Conservation (phyloP, 2,797 vertebrate species). For the Kryptopterus vitreolus region DNA sequence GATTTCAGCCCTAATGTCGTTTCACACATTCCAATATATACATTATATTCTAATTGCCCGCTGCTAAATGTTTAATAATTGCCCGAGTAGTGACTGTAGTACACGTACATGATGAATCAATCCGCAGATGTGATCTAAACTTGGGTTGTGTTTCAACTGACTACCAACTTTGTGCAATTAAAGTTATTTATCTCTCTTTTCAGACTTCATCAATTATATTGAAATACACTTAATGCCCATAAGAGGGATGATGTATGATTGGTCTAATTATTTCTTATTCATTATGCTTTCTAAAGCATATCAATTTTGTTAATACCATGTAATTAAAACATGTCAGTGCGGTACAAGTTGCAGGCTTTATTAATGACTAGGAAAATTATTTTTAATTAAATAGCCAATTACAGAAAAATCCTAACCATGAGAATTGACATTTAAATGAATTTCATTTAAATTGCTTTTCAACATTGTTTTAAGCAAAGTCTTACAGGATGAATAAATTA, state of each 20-base stretch:
- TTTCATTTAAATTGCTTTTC: slow-evolving; percentile 99
- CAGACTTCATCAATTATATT: slow-evolving; percentile 83
- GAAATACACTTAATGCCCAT: slow-evolving; percentile 85
- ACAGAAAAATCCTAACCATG: slow-evolving; percentile 99
- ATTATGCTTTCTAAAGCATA: slow-evolving; percentile 99
- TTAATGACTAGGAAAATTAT: slow-evolving; percentile 99
- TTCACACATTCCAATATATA: not conserved
- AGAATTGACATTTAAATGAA: slow-evolving; percentile 99
- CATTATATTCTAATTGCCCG: not conserved
- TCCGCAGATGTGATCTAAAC: slow-evolving; percentile 66
- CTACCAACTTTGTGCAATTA: slow-evolving; percentile 78
- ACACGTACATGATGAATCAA: slow-evolving; percentile 70
- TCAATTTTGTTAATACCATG: slow-evolving; percentile 99
- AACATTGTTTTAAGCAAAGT: slow-evolving; percentile 99
- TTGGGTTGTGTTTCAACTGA: slow-evolving; percentile 71
- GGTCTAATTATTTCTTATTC: slow-evolving; percentile 99
- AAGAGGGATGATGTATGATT: slow-evolving; percentile 99
- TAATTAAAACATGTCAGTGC: slow-evolving; percentile 99
- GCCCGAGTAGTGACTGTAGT: not conserved
- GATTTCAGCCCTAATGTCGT: not conserved
- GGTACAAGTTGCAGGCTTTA: slow-evolving; percentile 99
- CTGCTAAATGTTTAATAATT: slow-evolving; percentile 7
- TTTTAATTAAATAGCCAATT: slow-evolving; percentile 99
- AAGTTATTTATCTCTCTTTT: slow-evolving; percentile 84
- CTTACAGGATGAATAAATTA: slow-evolving; percentile 99